Conservation (phyloP, 2,888 invertebrate genomes). For the Linnaemya vulpina region DNA sequence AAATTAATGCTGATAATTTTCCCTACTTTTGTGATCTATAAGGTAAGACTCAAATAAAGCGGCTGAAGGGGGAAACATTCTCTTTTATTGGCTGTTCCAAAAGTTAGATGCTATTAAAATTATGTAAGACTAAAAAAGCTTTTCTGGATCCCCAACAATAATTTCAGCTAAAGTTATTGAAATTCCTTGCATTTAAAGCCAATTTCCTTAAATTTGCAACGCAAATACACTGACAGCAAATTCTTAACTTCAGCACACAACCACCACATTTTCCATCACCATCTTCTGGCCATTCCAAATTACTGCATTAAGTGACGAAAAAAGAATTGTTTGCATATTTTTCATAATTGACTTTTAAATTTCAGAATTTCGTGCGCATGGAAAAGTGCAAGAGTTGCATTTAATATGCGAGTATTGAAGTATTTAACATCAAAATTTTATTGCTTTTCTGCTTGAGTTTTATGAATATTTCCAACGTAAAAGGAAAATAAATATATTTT, state of each 20-base stretch:
- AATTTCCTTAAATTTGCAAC: neutral
- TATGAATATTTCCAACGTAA: neutral
- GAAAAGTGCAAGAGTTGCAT: neutral
- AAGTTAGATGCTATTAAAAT: too few species aligned
- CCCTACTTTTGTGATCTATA: too few species aligned
- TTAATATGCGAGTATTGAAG: constrained; percentile 8
- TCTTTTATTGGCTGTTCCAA: too few species aligned
- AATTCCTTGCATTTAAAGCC: neutral
- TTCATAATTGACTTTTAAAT: constrained; percentile 47
- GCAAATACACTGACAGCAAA: neutral
- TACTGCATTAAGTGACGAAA: neutral
- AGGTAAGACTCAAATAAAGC: too few species aligned
- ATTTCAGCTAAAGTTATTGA: too few species aligned
- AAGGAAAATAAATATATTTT: neutral
- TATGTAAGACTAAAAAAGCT: neutral
- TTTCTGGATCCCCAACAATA: too few species aligned
- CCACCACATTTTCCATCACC: neutral
- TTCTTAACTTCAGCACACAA: neutral
- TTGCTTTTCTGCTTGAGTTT: neutral
- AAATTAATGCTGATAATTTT: too few species aligned
- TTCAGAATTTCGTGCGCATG: neutral
- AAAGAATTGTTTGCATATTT: neutral
- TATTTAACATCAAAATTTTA: neutral
- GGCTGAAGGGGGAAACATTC: too few species aligned
- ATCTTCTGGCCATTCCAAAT: neutral